phyloP scores from a whole-genome alignment of 2,113 vertebrate genomes.

The Carollia perspicillata region DNA sequence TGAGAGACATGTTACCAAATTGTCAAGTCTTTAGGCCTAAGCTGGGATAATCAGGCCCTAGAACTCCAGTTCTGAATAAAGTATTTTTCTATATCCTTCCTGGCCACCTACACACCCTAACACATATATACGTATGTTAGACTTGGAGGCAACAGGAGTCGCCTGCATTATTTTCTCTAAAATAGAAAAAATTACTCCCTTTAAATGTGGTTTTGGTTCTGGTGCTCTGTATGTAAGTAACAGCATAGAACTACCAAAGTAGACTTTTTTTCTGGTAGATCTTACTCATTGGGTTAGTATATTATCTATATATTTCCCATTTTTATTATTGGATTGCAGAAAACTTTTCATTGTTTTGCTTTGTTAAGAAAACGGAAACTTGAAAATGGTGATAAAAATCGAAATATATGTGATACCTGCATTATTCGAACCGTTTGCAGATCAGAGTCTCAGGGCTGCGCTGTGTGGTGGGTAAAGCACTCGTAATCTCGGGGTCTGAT shows the following conservation, averaged over 20 bases:
- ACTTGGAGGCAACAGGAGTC: neutral
- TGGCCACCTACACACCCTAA: neutral
- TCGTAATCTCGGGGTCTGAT: constrained; percentile 19
- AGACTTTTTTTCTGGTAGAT: neutral
- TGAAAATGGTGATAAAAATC: constrained; percentile 45
- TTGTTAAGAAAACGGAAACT: constrained; percentile 57
- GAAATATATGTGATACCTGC: neutral
- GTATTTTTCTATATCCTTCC: neutral
- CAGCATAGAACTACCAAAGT: neutral
- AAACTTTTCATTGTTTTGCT: constrained; percentile 34
- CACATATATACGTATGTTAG: neutral
- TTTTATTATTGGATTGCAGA: neutral
- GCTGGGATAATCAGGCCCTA: neutral
- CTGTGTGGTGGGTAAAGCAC: neutral
- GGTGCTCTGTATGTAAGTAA: neutral
- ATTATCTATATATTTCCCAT: neutral
- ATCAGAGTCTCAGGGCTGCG: constrained; percentile 38
- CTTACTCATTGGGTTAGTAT: neutral
- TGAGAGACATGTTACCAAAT: neutral
- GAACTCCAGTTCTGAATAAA: neutral
- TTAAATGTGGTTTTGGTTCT: neutral
- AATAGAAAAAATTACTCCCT: neutral
- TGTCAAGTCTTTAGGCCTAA: neutral
- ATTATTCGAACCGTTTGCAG: constrained; percentile 46
- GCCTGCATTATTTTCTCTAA: neutral